Conservation (phyloP, 2,113 vertebrate genomes). For the Acrocephalus kingi region DNA sequence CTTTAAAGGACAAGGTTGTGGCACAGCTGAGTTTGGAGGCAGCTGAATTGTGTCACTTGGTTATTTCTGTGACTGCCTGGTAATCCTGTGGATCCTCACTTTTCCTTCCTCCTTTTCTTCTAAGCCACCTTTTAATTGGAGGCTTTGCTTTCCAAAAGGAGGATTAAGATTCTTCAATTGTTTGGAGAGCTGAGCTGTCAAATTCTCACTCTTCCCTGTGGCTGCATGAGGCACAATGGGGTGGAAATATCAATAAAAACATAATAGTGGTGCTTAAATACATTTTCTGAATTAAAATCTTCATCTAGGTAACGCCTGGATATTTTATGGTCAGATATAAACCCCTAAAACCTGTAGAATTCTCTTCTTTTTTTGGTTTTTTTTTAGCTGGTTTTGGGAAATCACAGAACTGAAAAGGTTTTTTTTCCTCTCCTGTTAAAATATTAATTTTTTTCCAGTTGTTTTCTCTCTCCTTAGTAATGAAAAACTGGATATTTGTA, state of each 20-base stretch:
- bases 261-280: neutral
- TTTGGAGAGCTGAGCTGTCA: neutral
- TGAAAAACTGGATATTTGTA: neutral
- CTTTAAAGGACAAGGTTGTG: neutral
- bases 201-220: neutral
- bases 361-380: neutral
- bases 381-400: neutral
- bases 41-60: neutral
- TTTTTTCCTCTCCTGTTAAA: neutral
- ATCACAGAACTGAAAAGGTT: neutral
- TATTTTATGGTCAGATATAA: neutral
- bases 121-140: neutral
- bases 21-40: neutral
- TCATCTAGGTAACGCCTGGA: neutral
- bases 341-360: neutral
- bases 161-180: neutral
- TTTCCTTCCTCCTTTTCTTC: neutral
- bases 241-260: rapidly evolving
- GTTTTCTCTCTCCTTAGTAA: neutral
- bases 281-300: neutral
- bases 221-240: rapidly evolving
- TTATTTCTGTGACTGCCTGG: neutral
- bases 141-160: neutral
- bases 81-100: neutral
- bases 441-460: rapidly evolving